These are phyloP conservation scores for Microtus pennsylvanicus DNA, from an alignment of 2,113 vertebrate genomes.

Conservation along the genomic window DNA sequence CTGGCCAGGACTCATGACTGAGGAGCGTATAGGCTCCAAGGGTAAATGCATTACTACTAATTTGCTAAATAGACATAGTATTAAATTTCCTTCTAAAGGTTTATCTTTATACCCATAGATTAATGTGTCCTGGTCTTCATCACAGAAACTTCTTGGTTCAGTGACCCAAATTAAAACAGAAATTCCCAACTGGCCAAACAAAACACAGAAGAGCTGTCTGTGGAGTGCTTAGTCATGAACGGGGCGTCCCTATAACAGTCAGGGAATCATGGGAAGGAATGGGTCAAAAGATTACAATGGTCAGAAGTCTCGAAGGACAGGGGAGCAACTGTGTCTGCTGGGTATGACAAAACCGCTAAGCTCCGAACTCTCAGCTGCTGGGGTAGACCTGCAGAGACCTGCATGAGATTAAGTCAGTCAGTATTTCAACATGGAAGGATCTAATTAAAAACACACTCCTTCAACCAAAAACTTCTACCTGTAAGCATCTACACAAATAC, in stretches of 20 bases:
- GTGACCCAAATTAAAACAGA: background rate
- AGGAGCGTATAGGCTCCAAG: background rate
- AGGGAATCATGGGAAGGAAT: too few relatives aligned
- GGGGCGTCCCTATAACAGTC: background rate
- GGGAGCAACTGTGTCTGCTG: too few relatives aligned
- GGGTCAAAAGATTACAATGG: background rate
- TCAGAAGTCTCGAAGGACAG: background rate
- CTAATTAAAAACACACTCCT: background rate
- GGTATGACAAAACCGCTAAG: background rate
- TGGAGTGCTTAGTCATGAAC: too few relatives aligned
- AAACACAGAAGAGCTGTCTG: background rate
- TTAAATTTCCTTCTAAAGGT: background rate
- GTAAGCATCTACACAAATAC: background rate
- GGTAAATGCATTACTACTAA: background rate
- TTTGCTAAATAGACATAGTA: background rate
- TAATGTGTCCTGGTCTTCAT: background rate
- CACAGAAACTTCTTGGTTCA: background rate
- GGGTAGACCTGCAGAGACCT: background rate
- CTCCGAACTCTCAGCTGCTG: background rate
- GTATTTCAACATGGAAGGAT: background rate
- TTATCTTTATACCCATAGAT: background rate
- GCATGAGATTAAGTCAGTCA: background rate
- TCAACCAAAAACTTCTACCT: background rate
- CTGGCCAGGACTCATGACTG: background rate
- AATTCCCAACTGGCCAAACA: background rate